Evolutionary conservation across 1,140 invertebrate species (phyloP).

Genomic region (Bathynomus jamesi): DNA sequence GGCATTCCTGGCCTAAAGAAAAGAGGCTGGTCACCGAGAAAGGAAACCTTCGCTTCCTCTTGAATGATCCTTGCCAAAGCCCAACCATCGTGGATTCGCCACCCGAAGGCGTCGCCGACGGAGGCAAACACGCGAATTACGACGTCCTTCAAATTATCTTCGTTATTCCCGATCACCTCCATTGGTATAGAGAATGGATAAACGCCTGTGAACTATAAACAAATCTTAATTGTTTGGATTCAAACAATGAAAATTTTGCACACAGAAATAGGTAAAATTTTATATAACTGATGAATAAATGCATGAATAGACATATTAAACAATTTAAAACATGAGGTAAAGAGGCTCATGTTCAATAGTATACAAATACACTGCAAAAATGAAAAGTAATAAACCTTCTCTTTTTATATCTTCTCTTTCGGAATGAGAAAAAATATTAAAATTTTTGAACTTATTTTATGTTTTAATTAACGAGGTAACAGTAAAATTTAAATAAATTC

Average conservation of each 20-base stretch:
- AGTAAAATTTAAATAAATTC: too few relatives aligned
- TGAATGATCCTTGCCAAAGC: slow-evolving; percentile 79
- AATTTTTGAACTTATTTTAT: too few relatives aligned
- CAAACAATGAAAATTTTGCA: too few relatives aligned
- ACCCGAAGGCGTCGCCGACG: slow-evolving; percentile 56
- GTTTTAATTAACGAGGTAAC: too few relatives aligned
- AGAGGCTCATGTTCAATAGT: too few relatives aligned
- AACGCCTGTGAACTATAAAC: slow-evolving; percentile 5
- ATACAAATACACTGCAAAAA: too few relatives aligned
- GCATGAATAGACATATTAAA: neutral
- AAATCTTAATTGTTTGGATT: too few relatives aligned
- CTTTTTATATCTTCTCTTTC: too few relatives aligned
- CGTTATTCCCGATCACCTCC: neutral
- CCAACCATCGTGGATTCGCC: slow-evolving; percentile 68
- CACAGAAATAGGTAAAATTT: too few relatives aligned
- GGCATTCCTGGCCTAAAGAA: slow-evolving; percentile 53
- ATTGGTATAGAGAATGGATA: neutral
- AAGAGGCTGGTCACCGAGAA: slow-evolving; percentile 48
- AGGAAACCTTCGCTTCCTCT: slow-evolving; percentile 63
- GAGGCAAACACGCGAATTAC: slow-evolving; percentile 30
- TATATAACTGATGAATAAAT: too few relatives aligned
- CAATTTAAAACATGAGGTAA: neutral
- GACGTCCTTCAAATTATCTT: neutral
- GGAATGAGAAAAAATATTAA: too few relatives aligned
- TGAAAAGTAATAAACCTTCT: too few relatives aligned